Conservation (phyloP, 1,140 invertebrate genomes). For the Epicauta chinensis region DNA sequence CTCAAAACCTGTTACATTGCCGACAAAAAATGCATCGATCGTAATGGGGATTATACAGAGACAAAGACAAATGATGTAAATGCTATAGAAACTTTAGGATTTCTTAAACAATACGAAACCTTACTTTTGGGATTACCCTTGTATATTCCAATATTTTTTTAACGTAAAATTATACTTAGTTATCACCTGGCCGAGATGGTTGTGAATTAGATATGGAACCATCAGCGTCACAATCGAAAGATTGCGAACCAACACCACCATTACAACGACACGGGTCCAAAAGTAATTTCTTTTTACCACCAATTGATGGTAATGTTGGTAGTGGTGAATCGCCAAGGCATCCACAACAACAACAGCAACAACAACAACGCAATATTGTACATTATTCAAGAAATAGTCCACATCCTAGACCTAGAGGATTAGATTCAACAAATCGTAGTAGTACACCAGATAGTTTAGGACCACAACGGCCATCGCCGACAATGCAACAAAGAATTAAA, state of each 20-base stretch:
- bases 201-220: constrained; percentile 77
- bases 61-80: no score
- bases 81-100: no score
- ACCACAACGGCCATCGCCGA: constrained; percentile 64
- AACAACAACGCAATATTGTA: constrained; percentile 51
- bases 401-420: constrained; percentile 63
- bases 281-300: constrained; percentile 84
- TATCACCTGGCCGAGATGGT: constrained; percentile 70
- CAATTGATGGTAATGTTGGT: constrained; percentile 44
- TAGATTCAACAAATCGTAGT: constrained; percentile 55
- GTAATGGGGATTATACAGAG: no score
- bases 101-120: not conserved
- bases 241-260: constrained; percentile 89
- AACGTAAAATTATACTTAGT: constrained; percentile 46
- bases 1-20: no score
- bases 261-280: constrained; percentile 84
- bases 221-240: constrained; percentile 81
- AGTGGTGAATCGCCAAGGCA: constrained; percentile 54
- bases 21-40: no score
- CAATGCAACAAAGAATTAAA: constrained; percentile 84
- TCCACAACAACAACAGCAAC: constrained; percentile 52
- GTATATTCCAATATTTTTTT: not conserved
- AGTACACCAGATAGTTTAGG: constrained; percentile 57
- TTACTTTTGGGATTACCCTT: no score
- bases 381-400: constrained; percentile 69